Conservation (phyloP, 2,797 vertebrate species). For the Muscicapa comitata region DNA sequence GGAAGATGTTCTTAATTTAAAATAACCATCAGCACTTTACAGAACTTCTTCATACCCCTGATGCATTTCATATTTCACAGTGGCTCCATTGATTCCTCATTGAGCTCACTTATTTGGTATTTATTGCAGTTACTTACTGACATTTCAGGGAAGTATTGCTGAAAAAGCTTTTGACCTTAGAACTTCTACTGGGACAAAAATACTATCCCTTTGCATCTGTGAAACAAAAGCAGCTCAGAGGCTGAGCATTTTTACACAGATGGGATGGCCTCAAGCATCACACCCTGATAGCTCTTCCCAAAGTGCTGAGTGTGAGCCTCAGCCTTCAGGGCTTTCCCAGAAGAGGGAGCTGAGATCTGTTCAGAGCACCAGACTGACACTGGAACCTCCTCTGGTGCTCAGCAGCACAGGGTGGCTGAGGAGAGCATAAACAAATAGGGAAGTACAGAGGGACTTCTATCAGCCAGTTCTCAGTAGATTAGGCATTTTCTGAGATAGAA, state of each 20-base stretch:
- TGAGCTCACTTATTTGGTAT: background rate
- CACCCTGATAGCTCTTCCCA: background rate
- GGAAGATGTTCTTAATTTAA: background rate
- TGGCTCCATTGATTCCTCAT: background rate
- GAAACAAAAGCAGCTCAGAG: background rate
- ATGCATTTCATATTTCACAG: background rate
- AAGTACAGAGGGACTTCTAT: background rate
- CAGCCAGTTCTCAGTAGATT: background rate
- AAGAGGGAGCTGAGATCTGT: background rate
- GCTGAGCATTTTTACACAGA: background rate
- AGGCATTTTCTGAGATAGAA: background rate
- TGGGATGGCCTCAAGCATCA: background rate
- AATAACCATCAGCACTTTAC: background rate
- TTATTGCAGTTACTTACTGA: conserved; percentile 5
- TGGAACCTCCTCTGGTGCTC: background rate
- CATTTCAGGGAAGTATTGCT: background rate
- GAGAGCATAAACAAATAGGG: background rate
- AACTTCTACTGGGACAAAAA: background rate
- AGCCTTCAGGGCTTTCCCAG: background rate
- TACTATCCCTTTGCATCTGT: background rate
- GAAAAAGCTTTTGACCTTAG: conserved; percentile 29
- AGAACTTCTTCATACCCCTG: background rate
- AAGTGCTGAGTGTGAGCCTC: background rate
- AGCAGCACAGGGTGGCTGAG: background rate
- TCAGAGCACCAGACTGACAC: background rate